Evolutionary conservation across 2,888 invertebrate genomes (phyloP), one percentile per base, ranked within the genome.

Genomic region (Suillia variegata): DNA sequence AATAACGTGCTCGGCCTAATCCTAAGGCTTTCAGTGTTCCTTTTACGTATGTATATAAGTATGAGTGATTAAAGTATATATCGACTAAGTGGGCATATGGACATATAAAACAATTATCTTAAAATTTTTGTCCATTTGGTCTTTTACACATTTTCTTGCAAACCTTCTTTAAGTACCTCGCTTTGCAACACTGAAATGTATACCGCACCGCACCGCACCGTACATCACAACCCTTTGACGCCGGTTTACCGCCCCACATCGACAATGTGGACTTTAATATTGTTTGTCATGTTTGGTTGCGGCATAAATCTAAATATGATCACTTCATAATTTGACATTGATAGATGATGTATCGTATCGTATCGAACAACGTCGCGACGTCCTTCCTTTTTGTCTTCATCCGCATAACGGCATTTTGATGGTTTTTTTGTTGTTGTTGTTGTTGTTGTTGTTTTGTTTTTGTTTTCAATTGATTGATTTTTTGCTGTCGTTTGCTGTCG

Each of bases 321-420:
- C 80, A 79, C 80, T 79, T 79, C 80, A 80, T 80, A 80, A 80
- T 80, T 76, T 80, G 80, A 80, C 80, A 77, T 80, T 80, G 80
- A 80, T 80, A 74, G 79, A 80, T 80, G 80, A 79, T 70, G 67
- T 67, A 64, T 63, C 56, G 49, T 38, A 31, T n/a, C n/a, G n/a
- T n/a, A n/a, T n/a, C n/a, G n/a, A n/a, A n/a, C n/a, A n/a, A n/a
- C n/a, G n/a, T n/a, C n/a, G n/a, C n/a, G n/a, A n/a, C n/a, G n/a
- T n/a, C n/a, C n/a, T n/a, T n/a, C n/a, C n/a, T n/a, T n/a, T n/a
- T n/a, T 24, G 58, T 56, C 45, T 61, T 63, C 61, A 63, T 67
- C 61, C 66, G 62, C 67, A 68, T 74, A 74, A 73, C 70, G 76
- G 64, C 67, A 76, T 69, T 76, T 76, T 76, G 77, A 76, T 75